Evolutionary conservation across 2,888 invertebrate genomes (phyloP).

Genomic region (Cataglyphis cursor): DNA sequence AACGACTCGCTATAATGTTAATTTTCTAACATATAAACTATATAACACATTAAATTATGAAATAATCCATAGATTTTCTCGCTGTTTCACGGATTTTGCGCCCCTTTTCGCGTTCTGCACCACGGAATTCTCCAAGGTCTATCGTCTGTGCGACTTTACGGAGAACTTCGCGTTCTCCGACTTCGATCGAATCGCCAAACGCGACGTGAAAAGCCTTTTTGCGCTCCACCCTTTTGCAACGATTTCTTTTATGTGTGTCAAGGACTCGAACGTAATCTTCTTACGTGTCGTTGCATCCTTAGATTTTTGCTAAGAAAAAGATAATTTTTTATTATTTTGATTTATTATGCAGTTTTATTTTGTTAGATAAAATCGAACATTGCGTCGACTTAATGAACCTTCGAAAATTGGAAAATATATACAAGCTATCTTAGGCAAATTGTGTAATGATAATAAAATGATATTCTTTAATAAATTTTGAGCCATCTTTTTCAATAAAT

Average conservation of each 20-base stretch:
- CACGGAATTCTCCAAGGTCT: slow-evolving; percentile 42
- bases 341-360: neutral
- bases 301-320: slow-evolving; percentile 24
- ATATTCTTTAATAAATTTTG: neutral
- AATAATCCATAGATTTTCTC: slow-evolving; percentile 32
- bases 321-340: slow-evolving; percentile 37
- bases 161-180: slow-evolving; percentile 37
- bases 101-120: slow-evolving; percentile 44
- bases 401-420: neutral
- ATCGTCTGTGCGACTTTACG: slow-evolving; percentile 23
- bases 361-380: neutral
- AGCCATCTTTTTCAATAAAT: neutral
- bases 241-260: slow-evolving; percentile 46
- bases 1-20: neutral
- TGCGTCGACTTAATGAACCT: neutral
- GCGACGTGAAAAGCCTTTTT: slow-evolving; percentile 45
- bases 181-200: slow-evolving; percentile 40
- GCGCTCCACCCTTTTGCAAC: slow-evolving; percentile 36
- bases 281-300: slow-evolving; percentile 45
- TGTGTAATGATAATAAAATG: neutral
- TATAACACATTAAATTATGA: slow-evolving; percentile 19
- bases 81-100: slow-evolving; percentile 43
- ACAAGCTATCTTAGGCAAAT: neutral
- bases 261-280: slow-evolving; percentile 47
- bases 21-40: neutral